Base-by-base conservation (phyloP, 2,888 invertebrate species). In the Troides helena region DNA sequence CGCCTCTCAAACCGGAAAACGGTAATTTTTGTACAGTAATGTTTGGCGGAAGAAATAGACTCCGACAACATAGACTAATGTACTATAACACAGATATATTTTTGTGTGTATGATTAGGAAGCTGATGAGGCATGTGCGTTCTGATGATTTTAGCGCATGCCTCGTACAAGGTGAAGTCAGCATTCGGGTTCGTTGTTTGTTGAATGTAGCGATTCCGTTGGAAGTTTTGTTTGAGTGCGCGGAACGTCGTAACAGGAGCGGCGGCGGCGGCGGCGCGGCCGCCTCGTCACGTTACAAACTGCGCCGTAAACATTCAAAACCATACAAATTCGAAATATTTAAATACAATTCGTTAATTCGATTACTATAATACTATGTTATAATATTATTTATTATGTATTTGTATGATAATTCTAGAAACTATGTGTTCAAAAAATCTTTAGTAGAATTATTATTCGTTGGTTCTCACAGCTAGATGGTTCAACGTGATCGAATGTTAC, bases 141-240 rank as follows among this genome's bases (percentile, higher is more conserved):
- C 63, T 70, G 66, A 70, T 50, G 58, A 59, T 53, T 67, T 59
- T 60, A 59, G 63, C 66, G 66, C 62, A 65, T 58, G 70, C 62
- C 21, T 61, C 25, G 43, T 61, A 43, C 62, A 56, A 36, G 43
- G 62, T 62, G 43, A 39, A 62, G 69, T 67, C 70, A 59, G 67
- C 70, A 62, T 46, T 46, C 46, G 60, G 7, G 6, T 57, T n/a
- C 43, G 36, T n/a, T 70, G 70, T 70, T 70, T 70, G 70, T 70
- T 70, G 67, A 66, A 66, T 53, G 66, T 70, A 39, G 39, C 70
- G 8, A 70, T 67, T 70, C 70, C 70, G 66, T 67, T 70, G 70
- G 67, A 66, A 70, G 66, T 66, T 66, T 56, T 62, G 62, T 62
- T 69, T 68, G 59, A 64, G 63, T 14, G 12, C 58, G 58, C 68